Base-by-base conservation (phyloP, 2,113 vertebrate species). In the Larimichthys crocea region DNA sequence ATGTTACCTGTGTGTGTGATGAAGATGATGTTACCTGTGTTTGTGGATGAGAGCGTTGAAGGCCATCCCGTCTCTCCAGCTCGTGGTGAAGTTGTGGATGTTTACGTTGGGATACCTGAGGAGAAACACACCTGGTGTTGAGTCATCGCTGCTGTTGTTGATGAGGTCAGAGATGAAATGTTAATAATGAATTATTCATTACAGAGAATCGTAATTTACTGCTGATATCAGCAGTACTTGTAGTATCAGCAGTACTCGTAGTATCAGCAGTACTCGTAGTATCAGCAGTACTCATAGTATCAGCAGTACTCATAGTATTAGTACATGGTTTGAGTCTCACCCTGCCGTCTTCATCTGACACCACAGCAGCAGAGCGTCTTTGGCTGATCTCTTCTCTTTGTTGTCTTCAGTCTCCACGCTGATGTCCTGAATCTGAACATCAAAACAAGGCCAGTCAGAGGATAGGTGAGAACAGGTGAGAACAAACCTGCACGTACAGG, bases 291-390 rank as follows among this genome's bases (percentile, higher is more conserved):
- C 31, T 5, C 1, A 6, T 35, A 35, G 35, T 35, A 35, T 35
- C 35, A 35, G 35, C 35, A 35, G 35, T 46, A 16, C 15, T 49
- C 12, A 3, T 48, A 15, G 49, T 50, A 19, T 7, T 19, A 19
- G 6, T 8, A 35, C 31, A 35, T 10, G 2, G 9, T 50, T 50
- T 10, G 9, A 9, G 57, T 35, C 57, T 96, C 86, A 99, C 98
- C 98, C 97, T 22, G 97, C 97, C 22, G 97, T 98, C 96, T 99
- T 99, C 98, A 99, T 99, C 96, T 99, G 97, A 93, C 98, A 99
- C 97, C 97, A 99, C 15, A 99, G 91, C 62, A 99, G 96, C 93
- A 99, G 89, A 2, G 98, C 97, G 61, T 99, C 97, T 94, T 99
- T 99, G 69, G 98, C 98, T 16, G 98, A 99, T 53, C 97, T 96